Evolutionary conservation across 2,113 vertebrate species (phyloP), one percentile per base, ranked within the genome.

Genomic region (Syrmaticus mikado): DNA sequence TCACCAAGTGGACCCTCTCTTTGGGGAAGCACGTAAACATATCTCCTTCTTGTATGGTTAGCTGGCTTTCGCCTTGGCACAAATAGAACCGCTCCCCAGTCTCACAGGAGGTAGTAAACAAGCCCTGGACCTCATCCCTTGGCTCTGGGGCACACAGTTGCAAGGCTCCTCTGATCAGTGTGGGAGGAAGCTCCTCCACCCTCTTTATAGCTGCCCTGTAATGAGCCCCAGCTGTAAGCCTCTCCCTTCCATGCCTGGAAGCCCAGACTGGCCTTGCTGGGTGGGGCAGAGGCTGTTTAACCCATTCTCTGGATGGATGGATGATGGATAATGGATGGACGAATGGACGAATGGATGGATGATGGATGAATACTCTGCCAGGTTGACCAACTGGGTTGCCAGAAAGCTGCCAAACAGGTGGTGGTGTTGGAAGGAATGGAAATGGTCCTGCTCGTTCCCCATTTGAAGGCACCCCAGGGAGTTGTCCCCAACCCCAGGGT

Each of bases 181-280:
- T 94, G 94, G 92, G 92, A 96, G 93, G 95, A 97, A 96, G 83
- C 1, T 76, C 76, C 90, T 94, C 92, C 95, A 92, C 93, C 89
- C 93, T 94, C 60, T 71, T 94, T 93, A 90, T 80, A 84, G 85
- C 94, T 82, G 85, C 66, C 88, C 22, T 0, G 75, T 97, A 96
- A 97, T 96, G 80, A 97, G 93, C 66, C 78, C 85, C 96, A 97
- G 93, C 66, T 96, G 96, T 71, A 93, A 85, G 85, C 87, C 91
- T 91, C 93, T 95, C 93, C 95, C 85, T 95, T 84, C 87, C 61
- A 94, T 74, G 95, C 75, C 87, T 96, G 95, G 89, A 90, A 95
- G 72, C 53, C 66, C 76, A 89, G 85, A 27, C 85, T 89, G 73
- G 61, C 73, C 77, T 53, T 1, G 4, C 0, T 10, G 62, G 93